Conservation (phyloP, 1,140 invertebrate genomes). For the Homalodisca vitripennis region DNA sequence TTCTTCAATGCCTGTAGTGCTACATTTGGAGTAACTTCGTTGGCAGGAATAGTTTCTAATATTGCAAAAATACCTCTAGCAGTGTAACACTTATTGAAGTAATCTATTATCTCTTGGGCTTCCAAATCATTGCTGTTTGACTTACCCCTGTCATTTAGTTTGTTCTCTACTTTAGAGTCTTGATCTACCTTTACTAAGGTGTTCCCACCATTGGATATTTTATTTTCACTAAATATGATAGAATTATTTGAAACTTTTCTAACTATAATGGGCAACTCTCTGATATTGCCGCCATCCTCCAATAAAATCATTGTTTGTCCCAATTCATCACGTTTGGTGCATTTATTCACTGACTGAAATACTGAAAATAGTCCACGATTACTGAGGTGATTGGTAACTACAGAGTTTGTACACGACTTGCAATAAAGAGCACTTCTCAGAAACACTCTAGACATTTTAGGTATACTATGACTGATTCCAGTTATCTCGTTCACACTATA, state of each 20-base stretch:
- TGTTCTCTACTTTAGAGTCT: constrained; percentile 32
- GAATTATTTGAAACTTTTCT: constrained; percentile 49
- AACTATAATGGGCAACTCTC: constrained; percentile 67
- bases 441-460: constrained; percentile 1
- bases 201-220: constrained; percentile 9
- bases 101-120: constrained; percentile 46
- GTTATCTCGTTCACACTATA: too few relatives aligned
- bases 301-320: constrained; percentile 59
- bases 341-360: neutral
- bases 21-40: constrained; percentile 54
- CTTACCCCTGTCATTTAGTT: constrained; percentile 40
- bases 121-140: constrained; percentile 46
- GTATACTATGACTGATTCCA: neutral
- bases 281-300: constrained; percentile 65
- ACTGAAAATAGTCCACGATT: neutral
- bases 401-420: neutral
- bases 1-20: constrained; percentile 53
- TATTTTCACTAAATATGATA: constrained; percentile 27
- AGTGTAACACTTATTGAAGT: constrained; percentile 45
- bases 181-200: too few relatives aligned
- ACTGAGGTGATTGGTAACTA: neutral
- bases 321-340: constrained; percentile 36
- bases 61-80: constrained; percentile 45
- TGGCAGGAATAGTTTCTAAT: constrained; percentile 49
- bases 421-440: neutral